phyloP scores from a whole-genome alignment of 1,140 invertebrate species.

The Calosoma granatense region DNA sequence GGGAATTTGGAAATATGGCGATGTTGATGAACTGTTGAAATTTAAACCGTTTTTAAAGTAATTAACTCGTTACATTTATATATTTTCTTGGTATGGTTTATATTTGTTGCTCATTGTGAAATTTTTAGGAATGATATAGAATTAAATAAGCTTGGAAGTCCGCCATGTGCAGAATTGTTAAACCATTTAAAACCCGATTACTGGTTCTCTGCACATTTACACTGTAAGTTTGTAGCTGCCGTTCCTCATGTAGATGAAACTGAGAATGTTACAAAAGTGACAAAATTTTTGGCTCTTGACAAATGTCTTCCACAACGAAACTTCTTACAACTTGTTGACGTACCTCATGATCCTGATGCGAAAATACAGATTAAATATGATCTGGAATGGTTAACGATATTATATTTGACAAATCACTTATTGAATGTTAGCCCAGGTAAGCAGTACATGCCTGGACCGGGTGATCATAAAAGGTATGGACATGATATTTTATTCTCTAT shows the following conservation, averaged over 20 bases:
- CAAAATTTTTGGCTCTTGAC: conserved; percentile 91
- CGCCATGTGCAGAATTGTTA: conserved; percentile 71
- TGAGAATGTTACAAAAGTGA: conserved; percentile 37
- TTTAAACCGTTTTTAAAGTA: conserved; percentile 78
- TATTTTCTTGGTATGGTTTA: neutral
- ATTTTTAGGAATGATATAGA: conserved; percentile 68
- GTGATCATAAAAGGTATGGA: conserved; percentile 49
- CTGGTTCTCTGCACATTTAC: conserved; percentile 97
- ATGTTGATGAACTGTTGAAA: conserved; percentile 62
- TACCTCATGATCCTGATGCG: conserved; percentile 43
- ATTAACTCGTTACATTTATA: conserved; percentile 31
- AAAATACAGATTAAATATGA: conserved; percentile 67
- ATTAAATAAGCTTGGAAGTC: conserved; percentile 70
- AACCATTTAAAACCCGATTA: conserved; percentile 69
- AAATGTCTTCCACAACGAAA: conserved; percentile 85
- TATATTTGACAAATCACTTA: conserved; percentile 82
- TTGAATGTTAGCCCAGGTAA: conserved; percentile 56
- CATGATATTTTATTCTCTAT: no score
- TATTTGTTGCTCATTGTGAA: conserved; percentile 14
- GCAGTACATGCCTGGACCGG: conserved; percentile 72
- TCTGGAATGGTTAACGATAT: conserved; percentile 86
- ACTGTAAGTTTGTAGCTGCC: conserved; percentile 89
- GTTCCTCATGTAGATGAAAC: conserved; percentile 54
- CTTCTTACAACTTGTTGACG: conserved; percentile 69
- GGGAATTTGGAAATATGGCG: conserved; percentile 79